phyloP scores from a whole-genome alignment of 2,888 invertebrate genomes.

The Ophraella communa region DNA sequence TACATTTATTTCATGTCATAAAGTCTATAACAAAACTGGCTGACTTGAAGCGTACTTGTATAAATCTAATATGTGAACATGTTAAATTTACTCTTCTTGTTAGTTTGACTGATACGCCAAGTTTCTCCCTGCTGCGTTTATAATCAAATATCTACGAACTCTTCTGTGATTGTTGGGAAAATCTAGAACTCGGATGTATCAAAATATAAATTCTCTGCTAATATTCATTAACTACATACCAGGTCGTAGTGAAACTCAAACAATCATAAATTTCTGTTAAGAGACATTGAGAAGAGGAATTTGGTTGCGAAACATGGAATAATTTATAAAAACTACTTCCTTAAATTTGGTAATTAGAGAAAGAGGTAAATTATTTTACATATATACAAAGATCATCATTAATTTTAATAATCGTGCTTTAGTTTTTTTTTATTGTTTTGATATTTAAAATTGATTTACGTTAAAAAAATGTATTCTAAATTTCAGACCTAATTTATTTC shows the following conservation, averaged over 20 bases:
- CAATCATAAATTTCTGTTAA: background rate
- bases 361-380: no score
- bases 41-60: no score
- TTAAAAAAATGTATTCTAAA: background rate
- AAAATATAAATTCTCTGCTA: background rate
- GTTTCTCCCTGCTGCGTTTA: background rate
- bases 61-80: no score
- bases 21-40: no score
- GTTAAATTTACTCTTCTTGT: no score
- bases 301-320: no score
- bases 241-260: background rate
- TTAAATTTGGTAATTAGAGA: no score
- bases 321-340: no score
- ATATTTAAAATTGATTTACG: background rate
- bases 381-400: no score
- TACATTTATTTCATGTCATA: no score
- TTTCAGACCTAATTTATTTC: background rate
- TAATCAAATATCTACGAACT: background rate
- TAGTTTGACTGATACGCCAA: no score
- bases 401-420: no score
- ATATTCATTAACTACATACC: background rate
- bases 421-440: background rate
- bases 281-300: background rate
- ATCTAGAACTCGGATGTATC: background rate
- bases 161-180: background rate